Base-by-base conservation (phyloP, 2,888 invertebrate genomes). In the Acleris cristana region DNA sequence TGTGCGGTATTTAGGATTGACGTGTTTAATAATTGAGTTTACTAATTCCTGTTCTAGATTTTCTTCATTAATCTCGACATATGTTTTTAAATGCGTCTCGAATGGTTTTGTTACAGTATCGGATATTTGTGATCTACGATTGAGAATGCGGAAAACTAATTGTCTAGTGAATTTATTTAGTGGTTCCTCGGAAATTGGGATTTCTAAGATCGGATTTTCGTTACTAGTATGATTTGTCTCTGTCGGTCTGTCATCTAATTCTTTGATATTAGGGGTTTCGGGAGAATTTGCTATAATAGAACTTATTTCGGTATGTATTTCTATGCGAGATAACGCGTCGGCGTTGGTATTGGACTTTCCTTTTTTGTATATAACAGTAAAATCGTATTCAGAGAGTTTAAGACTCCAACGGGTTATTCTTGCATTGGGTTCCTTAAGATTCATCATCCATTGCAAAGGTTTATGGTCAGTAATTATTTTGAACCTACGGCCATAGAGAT, bases 391-490 rank as follows among this genome's bases (percentile, higher is more conserved):
- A 4, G 59, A 61, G 12, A 75, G 65, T 62, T 74, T 75, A 1
- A 83, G 53, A 59, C 76, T 56, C 83, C 83, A 86, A 53, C 84
- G 52, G 0, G 75, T 74, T 1, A 82, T 58, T 30, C 79, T 66
- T 0, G 78, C 73, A 45, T 78, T 78, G 0, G 49, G 49, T 10
- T 51, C 49, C 12, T 51, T 51, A 2, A 51, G 7, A 4, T 51
- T 51, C 12, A 51, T 74, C 3, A 84, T 52, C 79, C 79, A 84
- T 19, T 70, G 64, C 6, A 86, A 53, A 19, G 83, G 81, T 63
- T 74, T 76, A 69, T 87, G 86, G 65, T 86, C 86, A 0, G 82
- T 85, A 8, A 79, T 54, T 5, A 87, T 78, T 21, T 30, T 30
- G 8, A 30, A 30, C 8, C 8, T 30, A 7, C 30, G 7, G 8